These are phyloP conservation scores for Scomberomorus guttatus DNA, from an alignment of 2,797 vertebrate genomes.

Conservation along the genomic window DNA sequence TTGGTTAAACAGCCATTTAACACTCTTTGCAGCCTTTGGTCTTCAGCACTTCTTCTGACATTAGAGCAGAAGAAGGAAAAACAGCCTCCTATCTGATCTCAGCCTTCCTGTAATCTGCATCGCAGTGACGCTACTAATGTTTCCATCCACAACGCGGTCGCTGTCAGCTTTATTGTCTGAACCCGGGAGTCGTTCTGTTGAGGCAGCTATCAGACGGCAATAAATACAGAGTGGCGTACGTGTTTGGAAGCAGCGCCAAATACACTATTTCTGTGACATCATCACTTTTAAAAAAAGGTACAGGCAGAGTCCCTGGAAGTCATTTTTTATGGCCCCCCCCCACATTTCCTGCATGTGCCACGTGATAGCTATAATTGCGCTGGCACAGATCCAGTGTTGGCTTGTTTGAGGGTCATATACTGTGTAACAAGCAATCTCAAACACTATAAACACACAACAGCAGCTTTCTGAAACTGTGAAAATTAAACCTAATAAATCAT, in stretches of 20 bases:
- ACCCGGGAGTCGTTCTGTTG: neutral
- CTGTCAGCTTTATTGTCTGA: slow-evolving; percentile 7
- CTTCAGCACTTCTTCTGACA: too few relatives aligned
- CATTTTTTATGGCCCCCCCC: slow-evolving; percentile 7
- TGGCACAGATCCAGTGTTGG: slow-evolving; percentile 11
- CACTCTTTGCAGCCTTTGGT: neutral
- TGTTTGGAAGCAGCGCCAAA: slow-evolving; percentile 18
- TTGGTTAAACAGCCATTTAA: neutral
- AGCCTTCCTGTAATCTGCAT: slow-evolving; percentile 22
- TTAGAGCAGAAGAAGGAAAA: too few relatives aligned
- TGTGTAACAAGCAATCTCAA: rapidly evolving
- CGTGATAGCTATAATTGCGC: slow-evolving; percentile 7
- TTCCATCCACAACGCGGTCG: slow-evolving; percentile 5
- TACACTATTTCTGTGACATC: slow-evolving; percentile 40
- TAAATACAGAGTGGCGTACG: slow-evolving; percentile 31
- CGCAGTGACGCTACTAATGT: neutral
- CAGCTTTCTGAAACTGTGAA: too few relatives aligned
- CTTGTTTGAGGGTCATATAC: neutral
- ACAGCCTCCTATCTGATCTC: slow-evolving; percentile 13
- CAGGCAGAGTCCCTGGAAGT: neutral
- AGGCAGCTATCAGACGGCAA: slow-evolving; percentile 24
- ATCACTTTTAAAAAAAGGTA: neutral
- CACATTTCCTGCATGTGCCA: slow-evolving; percentile 39
- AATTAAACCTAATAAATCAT: neutral
- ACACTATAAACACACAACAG: slow-evolving; percentile 1